Conservation (phyloP, 2,888 invertebrate species). For the Sphaerophoria rueppellii region DNA sequence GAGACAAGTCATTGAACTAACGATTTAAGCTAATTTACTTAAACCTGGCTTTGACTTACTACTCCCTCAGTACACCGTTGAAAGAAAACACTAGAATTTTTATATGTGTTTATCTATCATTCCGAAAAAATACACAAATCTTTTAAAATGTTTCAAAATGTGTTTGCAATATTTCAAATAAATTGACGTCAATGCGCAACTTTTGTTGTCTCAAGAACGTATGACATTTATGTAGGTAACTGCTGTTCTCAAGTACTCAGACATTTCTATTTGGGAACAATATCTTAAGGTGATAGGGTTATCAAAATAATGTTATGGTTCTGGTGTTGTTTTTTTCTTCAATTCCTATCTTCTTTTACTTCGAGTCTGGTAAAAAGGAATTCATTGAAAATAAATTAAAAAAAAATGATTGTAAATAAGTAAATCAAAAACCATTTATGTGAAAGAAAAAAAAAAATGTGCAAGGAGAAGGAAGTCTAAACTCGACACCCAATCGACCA, state of each 20-base stretch:
- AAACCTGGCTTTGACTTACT: too few relatives aligned
- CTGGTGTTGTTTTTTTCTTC: not conserved
- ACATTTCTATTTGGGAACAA: conserved; percentile 5
- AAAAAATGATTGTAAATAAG: not conserved
- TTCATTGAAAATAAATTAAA: not conserved
- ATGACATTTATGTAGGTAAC: not conserved
- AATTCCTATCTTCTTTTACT: conserved; percentile 4
- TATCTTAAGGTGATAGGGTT: conserved; percentile 44
- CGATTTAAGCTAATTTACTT: too few relatives aligned
- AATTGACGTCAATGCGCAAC: conserved; percentile 15
- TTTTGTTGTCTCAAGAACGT: not conserved
- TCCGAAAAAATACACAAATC: too few relatives aligned
- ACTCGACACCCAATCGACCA: conserved; percentile 36
- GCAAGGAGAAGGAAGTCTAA: conserved; percentile 60
- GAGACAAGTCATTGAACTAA: too few relatives aligned
- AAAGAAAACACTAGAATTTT: too few relatives aligned
- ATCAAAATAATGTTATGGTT: conserved; percentile 20
- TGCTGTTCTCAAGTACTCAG: not conserved
- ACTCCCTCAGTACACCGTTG: too few relatives aligned
- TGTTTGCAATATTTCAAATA: not conserved
- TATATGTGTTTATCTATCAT: too few relatives aligned
- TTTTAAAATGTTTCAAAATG: too few relatives aligned
- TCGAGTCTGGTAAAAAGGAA: not conserved
- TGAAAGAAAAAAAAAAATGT: conserved; percentile 36
- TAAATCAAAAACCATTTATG: not conserved